These are phyloP conservation scores for Epiblema foenella DNA, from an alignment of 2,888 invertebrate species.

Conservation along the genomic window DNA sequence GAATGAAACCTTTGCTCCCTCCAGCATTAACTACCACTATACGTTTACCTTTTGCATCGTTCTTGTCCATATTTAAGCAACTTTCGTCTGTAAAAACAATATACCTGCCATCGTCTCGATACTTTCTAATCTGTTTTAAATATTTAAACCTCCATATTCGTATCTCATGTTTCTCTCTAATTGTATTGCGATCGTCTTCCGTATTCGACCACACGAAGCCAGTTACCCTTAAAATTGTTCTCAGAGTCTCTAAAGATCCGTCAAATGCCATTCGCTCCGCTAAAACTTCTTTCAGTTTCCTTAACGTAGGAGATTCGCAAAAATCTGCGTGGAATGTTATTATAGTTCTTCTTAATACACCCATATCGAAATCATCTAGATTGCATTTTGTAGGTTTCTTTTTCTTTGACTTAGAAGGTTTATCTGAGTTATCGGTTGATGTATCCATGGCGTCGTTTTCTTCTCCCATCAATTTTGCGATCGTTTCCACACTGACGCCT, in stretches of 20 bases:
- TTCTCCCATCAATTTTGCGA: neutral
- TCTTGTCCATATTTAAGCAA: neutral
- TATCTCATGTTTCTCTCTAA: neutral
- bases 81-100: slow-evolving; percentile 2
- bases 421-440: neutral
- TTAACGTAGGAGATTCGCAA: neutral
- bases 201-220: neutral
- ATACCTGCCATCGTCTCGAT: neutral
- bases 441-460: neutral
- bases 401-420: neutral
- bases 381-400: neutral
- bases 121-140: neutral
- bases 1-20: neutral
- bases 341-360: neutral
- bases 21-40: neutral
- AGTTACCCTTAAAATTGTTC: neutral
- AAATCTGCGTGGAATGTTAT: slow-evolving; percentile 4
- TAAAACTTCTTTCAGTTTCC: slow-evolving; percentile 1
- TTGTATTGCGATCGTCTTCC: neutral
- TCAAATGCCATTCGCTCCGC: neutral
- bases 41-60: neutral
- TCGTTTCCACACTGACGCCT: neutral
- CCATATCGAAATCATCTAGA: neutral
- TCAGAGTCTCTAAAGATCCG: neutral
- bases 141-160: neutral